Conservation (phyloP, 2,888 invertebrate genomes). For the Zygothrica quintamaculata region DNA sequence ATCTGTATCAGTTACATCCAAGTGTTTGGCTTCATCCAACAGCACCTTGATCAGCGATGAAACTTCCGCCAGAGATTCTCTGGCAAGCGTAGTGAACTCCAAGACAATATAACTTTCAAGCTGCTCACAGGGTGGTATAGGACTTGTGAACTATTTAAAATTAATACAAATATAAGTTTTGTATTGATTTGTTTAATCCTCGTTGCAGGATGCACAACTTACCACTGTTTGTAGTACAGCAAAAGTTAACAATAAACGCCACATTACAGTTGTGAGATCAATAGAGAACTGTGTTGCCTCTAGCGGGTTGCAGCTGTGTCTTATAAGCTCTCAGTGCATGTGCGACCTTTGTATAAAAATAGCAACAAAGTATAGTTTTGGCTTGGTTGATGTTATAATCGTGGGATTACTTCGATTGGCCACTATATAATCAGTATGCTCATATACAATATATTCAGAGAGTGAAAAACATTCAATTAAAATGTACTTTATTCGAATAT, state of each 20-base stretch:
- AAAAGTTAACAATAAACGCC: conserved; percentile 34
- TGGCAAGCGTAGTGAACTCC: conserved; percentile 34
- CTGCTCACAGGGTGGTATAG: conserved; percentile 34
- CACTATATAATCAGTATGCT: conserved; percentile 57
- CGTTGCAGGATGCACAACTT: no score
- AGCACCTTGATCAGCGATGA: conserved; percentile 38
- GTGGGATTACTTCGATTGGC: conserved; percentile 19
- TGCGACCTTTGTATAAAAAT: not conserved
- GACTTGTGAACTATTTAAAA: conserved; percentile 34
- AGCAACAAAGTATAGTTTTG: conserved; percentile 22
- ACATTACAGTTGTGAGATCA: conserved; percentile 26
- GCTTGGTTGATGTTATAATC: conserved; percentile 2
- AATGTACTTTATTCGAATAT: conserved; percentile 24
- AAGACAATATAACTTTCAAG: conserved; percentile 27
- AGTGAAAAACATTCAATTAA: conserved; percentile 53
- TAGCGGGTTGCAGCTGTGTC: conserved; percentile 2
- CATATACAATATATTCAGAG: conserved; percentile 33
- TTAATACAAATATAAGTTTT: no score
- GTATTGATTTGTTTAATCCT: no score
- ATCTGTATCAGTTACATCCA: conserved; percentile 16
- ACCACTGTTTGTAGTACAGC: conserved; percentile 37
- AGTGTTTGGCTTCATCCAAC: conserved; percentile 33
- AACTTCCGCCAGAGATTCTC: conserved; percentile 18
- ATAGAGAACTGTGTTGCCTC: conserved; percentile 8
- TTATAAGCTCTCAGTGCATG: conserved; percentile 33